Evolutionary conservation across 1,140 invertebrate genomes (phyloP), one percentile per base, ranked within the genome.

Genomic region (Ceratina australensis): DNA sequence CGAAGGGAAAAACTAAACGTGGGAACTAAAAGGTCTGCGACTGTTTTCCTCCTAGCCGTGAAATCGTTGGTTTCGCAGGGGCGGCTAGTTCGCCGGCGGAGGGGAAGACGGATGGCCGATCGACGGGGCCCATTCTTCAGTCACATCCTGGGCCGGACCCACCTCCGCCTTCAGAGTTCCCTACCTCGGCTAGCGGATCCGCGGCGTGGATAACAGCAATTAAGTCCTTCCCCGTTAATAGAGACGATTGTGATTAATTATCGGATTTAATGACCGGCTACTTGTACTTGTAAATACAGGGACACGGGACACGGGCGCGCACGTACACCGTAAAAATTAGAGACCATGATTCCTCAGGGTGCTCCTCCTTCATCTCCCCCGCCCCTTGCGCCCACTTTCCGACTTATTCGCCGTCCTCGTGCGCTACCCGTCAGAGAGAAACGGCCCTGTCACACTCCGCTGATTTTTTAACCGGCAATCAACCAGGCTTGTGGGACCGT

Each of bases 161-260:
- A 76, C 57, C 67, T 84, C 79, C 69, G 72, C 16, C 69, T 57
- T 24, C 60, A 20, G 4, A 16, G 61, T 33, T 26, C 81, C 47
- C 22, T 56, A 61, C 20, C 61, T 18, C 52, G 63, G 57, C 82
- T 85, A 86, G 84, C 84, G 84, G 81, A 85, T 42, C 80, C 86
- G 74, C 87, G 78, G 86, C 80, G 87, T 84, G 91, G 90, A 92
- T 91, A 92, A 92, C 89, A 91, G 89, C 91, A 92, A 92, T 92
- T 91, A 91, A 92, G 85, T 42, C 85, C 86, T 84, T 79, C 79
- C 89, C 90, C 89, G 89, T 91, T 92, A 91, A 92, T 91, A 89
- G 88, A 91, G 89, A 91, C 90, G 87, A 92, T 91, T 91, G 90
- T 91, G 90, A 92, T 92, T 91, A 92, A 92, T 91, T 92, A 91